These are phyloP conservation scores for Panulirus ornatus DNA, from an alignment of 1,140 invertebrate species.

Conservation along the genomic window DNA sequence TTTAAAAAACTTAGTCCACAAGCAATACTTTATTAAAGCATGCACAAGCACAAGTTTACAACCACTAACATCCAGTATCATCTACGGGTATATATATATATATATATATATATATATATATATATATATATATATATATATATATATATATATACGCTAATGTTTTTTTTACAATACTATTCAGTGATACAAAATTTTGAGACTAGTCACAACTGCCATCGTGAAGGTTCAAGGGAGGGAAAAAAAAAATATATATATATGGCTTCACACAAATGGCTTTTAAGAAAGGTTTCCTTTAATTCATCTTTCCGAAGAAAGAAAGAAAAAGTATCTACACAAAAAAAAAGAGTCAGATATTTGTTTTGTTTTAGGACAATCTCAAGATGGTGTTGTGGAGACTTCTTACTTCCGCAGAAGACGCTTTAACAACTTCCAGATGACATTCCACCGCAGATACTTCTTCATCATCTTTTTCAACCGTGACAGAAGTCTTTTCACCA, in stretches of 20 bases:
- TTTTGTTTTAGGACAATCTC: background rate
- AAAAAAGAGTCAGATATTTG: background rate
- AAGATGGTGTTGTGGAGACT: no score
- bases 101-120: no score
- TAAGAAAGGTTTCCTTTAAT: background rate
- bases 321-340: background rate
- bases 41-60: constrained; percentile 7
- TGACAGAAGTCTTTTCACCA: constrained; percentile 34
- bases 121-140: no score
- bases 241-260: background rate
- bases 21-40: constrained; percentile 48
- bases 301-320: background rate
- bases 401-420: constrained; percentile 23
- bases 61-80: background rate
- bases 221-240: background rate
- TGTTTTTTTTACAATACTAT: no score
- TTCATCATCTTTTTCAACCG: constrained; percentile 28
- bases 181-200: no score
- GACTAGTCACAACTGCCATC: no score
- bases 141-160: no score
- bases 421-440: constrained; percentile 39
- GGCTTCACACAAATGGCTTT: no score
- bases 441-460: constrained; percentile 28
- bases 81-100: background rate
- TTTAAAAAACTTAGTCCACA: constrained; percentile 11